A percentile compares a stretch with the other conserved stretches of the same genome.
Conservation (phyloP, 2,888 invertebrate species). For the Lathronympha strigana region DNA sequence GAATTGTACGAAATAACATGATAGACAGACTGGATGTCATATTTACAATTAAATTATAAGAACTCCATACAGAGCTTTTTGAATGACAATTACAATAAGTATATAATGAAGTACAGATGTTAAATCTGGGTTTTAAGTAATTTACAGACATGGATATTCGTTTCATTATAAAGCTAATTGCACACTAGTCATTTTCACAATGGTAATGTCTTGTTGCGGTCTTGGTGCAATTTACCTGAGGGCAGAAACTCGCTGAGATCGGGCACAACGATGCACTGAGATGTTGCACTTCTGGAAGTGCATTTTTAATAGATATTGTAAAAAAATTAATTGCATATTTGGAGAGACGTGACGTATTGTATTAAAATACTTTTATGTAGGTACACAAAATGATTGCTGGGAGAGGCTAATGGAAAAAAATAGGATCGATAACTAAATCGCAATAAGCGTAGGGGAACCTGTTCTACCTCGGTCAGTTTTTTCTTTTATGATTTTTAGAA, state of each 20-base stretch:
- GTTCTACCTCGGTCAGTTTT: no score
- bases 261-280: conserved; percentile 52
- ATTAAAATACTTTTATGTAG: no score
- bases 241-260: conserved; percentile 67
- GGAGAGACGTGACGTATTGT: background rate
- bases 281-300: conserved; percentile 34
- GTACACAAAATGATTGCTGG: no score
- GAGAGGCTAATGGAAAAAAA: background rate
- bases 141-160: conserved; percentile 38
- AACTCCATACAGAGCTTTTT: conserved; percentile 1
- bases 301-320: no score
- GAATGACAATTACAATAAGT: conserved; percentile 25
- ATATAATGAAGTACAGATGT: conserved; percentile 31
- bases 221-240: conserved; percentile 71
- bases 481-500: no score
- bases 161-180: conserved; percentile 54
- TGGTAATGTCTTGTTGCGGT: conserved; percentile 62
- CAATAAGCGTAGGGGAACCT: no score
- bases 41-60: conserved; percentile 31
- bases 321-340: background rate
- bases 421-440: no score
- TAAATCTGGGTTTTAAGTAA: conserved; percentile 38
- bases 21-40: conserved; percentile 18
- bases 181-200: conserved; percentile 45
- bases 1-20: conserved; percentile 19